Percentiles rank a stretch among this genome's conserved stretches.
Evolutionary conservation across 2,113 vertebrate genomes (phyloP).

Genomic region (Phylloscopus whistleri): DNA sequence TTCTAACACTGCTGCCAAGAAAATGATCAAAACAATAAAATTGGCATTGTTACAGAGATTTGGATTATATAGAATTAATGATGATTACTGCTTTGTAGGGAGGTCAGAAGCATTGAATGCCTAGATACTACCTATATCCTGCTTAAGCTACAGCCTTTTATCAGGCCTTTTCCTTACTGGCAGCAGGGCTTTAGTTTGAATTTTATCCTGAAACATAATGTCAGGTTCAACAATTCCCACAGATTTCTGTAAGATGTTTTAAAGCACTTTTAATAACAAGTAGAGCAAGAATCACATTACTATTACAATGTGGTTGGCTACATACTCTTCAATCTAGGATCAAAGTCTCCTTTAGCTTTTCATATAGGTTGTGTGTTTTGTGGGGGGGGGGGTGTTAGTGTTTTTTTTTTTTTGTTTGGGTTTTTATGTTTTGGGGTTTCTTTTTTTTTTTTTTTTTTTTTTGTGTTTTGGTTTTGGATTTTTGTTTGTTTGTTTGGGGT

Average conservation of each 20-base stretch:
- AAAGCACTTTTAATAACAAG: not conserved
- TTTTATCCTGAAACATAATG: not conserved
- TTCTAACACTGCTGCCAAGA: conserved; percentile 30
- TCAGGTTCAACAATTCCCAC: not conserved
- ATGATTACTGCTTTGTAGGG: not conserved
- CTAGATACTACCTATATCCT: not conserved
- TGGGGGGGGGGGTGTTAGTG: not conserved
- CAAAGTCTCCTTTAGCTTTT: not conserved
- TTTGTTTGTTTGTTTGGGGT: not conserved
- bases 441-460: too few species aligned
- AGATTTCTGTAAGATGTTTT: not conserved
- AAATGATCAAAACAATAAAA: conserved; percentile 45
- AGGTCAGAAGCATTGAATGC: not conserved
- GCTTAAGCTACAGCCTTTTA: not conserved
- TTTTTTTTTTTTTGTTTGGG: not conserved
- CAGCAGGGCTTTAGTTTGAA: not conserved
- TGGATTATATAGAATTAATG: conserved; percentile 16
- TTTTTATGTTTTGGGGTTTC: not conserved
- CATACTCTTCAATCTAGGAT: not conserved
- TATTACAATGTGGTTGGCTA: not conserved
- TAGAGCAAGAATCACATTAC: not conserved
- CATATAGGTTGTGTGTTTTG: not conserved
- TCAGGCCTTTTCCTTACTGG: not conserved
- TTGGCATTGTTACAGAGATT: conserved; percentile 41
- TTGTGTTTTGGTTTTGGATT: too few species aligned